A percentile compares a stretch with the other conserved stretches of the same genome.
Evolutionary conservation across 2,797 vertebrate species (phyloP).

Genomic region (Poecilia gillii): DNA sequence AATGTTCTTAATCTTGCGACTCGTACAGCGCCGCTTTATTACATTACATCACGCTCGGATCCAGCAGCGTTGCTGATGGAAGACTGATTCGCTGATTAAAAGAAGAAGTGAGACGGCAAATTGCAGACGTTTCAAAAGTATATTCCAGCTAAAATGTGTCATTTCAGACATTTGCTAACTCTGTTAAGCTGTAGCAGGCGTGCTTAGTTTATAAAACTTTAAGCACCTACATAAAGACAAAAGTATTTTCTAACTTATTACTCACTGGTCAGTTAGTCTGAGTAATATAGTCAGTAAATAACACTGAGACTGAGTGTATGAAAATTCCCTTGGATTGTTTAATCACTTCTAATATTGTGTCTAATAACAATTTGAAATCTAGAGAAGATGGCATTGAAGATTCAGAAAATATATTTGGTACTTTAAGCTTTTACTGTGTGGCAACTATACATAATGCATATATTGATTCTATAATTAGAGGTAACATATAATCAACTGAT

Average conservation of each 20-base stretch:
- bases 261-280: neutral
- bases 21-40: neutral
- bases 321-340: neutral
- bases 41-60: neutral
- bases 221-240: neutral
- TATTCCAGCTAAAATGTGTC: neutral
- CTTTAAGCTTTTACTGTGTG: neutral
- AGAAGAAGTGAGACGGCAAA: neutral
- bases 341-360: neutral
- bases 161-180: neutral
- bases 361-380: neutral
- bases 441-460: neutral
- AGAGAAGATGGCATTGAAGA: neutral
- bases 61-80: neutral
- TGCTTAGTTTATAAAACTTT: neutral
- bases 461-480: neutral
- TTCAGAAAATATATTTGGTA: neutral
- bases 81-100: slow-evolving; percentile 1
- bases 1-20: neutral
- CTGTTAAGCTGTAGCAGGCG: neutral
- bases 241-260: neutral
- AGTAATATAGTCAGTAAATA: neutral
- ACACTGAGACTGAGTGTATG: neutral
- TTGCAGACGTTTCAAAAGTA: neutral
- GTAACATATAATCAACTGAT: neutral